Evolutionary conservation across 1,140 invertebrate species (phyloP).

Genomic region (Oryctes rhinoceros): DNA sequence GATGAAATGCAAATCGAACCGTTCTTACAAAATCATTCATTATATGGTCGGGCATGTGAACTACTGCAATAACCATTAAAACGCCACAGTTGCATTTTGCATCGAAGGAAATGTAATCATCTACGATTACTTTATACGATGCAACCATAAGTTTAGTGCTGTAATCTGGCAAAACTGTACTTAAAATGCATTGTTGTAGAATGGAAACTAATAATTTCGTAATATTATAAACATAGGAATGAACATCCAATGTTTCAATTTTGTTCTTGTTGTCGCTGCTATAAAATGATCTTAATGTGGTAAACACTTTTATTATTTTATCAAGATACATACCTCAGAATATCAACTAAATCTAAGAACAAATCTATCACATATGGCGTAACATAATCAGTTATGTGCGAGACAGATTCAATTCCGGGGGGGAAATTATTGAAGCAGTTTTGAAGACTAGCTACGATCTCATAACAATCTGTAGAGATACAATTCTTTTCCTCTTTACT

Average conservation of each 20-base stretch:
- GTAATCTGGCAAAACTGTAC: slow-evolving; percentile 20
- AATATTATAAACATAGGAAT: slow-evolving; percentile 22
- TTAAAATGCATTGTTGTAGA: slow-evolving; percentile 34
- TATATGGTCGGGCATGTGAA: slow-evolving; percentile 24
- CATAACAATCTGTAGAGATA: background rate
- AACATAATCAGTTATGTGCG: slow-evolving; percentile 21
- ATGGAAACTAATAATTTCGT: slow-evolving; percentile 39
- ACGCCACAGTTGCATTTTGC: slow-evolving; percentile 41
- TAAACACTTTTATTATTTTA: background rate
- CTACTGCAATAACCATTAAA: slow-evolving; percentile 37
- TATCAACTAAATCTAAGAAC: background rate
- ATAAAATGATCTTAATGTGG: background rate
- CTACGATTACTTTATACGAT: slow-evolving; percentile 38
- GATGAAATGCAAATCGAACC: background rate
- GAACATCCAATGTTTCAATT: background rate
- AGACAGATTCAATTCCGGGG: slow-evolving; percentile 36
- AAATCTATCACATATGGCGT: slow-evolving; percentile 30
- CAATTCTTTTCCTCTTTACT: background rate
- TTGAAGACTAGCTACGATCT: slow-evolving; percentile 15
- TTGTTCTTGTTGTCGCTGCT: background rate
- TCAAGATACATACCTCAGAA: slow-evolving; percentile 23
- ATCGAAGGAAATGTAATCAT: slow-evolving; percentile 40
- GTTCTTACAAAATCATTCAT: slow-evolving; percentile 33
- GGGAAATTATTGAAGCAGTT: slow-evolving; percentile 38
- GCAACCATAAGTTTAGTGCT: slow-evolving; percentile 15